Base-by-base conservation (phyloP, 1,140 invertebrate species). In the Nasonia vitripennis region DNA sequence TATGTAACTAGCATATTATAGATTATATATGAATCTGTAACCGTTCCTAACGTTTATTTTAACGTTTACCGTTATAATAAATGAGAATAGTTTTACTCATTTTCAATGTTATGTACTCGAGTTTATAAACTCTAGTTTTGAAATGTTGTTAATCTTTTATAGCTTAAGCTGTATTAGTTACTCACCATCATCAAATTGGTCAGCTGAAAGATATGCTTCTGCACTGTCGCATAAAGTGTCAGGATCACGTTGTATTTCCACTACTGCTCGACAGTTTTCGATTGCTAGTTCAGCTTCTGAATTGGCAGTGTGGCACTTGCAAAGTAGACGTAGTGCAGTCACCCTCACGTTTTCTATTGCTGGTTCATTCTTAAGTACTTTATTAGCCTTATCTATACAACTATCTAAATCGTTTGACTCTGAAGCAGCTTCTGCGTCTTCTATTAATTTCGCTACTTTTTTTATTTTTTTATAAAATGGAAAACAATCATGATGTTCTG, bases 401-500 rank as follows among this genome's bases (percentile, higher is more conserved):
- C 95, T 95, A 0, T 93, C 91, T 93, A 95, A 98, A 87, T 98
- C 94, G 77, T 96, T 94, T 17, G 95, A 92, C 86, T 97, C 96
- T 20, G 95, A 94, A 12, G 94, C 93, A 55, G 95, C 94, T 88
- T 97, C 96, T 6, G 97, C 96, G n/a, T 96, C 94, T 45, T 95
- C 94, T 55, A 99, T 89, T 81, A 96, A 94, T 91, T 99, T 99
- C 80, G 97, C 97, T n/a, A 99, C 94, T 92, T 99, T 99, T 91
- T 99, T 99, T 2, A 99, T 94, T 91, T 98, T 98, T 91, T 99
- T 99, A 93, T 99, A 99, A 90, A 99, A 96, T n/a, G 96, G 95
- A 93, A 96, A 98, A 94, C 99, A 99, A 84, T 97, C 94, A 93
- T 99, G 98, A 92, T 99, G 98, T 89, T 99, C 99, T 0, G 98